Base-by-base conservation (phyloP, 1,140 invertebrate species). In the Mesaphorura yosii region DNA sequence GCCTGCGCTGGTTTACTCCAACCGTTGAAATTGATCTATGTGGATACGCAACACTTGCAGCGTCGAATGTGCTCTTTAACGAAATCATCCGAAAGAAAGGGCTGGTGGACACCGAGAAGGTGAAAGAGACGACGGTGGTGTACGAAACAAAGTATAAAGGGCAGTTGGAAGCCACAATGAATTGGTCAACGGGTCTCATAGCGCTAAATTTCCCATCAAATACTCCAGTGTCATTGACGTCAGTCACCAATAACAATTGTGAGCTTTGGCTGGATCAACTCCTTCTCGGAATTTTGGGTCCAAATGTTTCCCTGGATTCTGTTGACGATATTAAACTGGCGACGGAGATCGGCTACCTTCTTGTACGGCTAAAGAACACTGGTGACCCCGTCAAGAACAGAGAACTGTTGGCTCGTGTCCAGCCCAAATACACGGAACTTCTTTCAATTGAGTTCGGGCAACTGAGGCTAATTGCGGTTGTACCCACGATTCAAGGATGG, bases 11-110 rank as follows among this genome's bases (percentile, higher is more conserved):
- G 77, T 79, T 79, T 60, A 78, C 77, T 3, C 77, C 78, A 34
- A 69, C 67, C 3, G 69, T 64, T 54, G 77, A 79, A 64, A 75
- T 80, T 3, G 55, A 67, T 20, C 63, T 79, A 3, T 79, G 78
- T 69, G 77, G 78, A 12, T 77, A 79, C 66, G 77, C 75, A 20
- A 78, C 77, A 2, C 55, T 78, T 14, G 76, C 77, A 0, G 67
- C 77, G 6, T 68, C 77, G 7, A 68, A 73, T 17, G 72, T 73
- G 1, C 52, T 78, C 20, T 70, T 72, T 55, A 14, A 6, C 17
- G 6, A 41, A 41, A 20, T 23, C 6, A 23, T 34, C 7, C 41
- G 27, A 3, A 14, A 25, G 46, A 38, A 50, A 34, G n/a, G n/a
- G n/a, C n/a, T n/a, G n/a, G n/a, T n/a, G n/a, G n/a, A 10, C 31